Evolutionary conservation across 2,797 vertebrate species (phyloP).

Genomic region (Tympanoctomys barrerae): DNA sequence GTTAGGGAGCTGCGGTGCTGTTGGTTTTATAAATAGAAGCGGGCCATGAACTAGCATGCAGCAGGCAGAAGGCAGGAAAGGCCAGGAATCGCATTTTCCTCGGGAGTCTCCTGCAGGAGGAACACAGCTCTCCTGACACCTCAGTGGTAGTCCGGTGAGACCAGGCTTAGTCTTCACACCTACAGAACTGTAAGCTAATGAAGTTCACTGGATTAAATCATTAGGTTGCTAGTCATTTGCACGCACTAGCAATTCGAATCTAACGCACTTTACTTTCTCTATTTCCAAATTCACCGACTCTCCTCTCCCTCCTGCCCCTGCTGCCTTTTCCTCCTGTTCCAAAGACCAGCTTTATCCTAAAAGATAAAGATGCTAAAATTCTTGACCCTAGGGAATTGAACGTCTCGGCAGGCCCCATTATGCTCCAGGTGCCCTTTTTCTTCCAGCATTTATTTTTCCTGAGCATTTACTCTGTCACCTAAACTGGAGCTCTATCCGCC

Average conservation of each 20-base stretch:
- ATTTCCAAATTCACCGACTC: background rate
- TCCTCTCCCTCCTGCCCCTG: background rate
- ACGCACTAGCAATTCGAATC: conserved; percentile 4
- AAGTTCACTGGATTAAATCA: background rate
- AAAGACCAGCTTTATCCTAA: conserved; percentile 35
- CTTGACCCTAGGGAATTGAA: background rate
- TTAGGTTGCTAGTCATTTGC: background rate
- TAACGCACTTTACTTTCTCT: background rate
- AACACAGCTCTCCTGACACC: background rate
- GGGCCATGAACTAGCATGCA: background rate
- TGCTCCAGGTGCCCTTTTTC: background rate
- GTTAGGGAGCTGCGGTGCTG: background rate
- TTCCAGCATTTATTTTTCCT: background rate
- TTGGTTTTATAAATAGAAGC: background rate
- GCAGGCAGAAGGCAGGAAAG: background rate
- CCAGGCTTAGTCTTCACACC: conserved; percentile 19
- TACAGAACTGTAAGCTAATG: background rate
- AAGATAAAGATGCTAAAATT: conserved; percentile 19
- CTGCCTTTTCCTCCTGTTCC: background rate
- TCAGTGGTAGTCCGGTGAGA: background rate
- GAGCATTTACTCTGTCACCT: background rate
- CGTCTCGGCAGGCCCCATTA: background rate
- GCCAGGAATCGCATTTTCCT: background rate
- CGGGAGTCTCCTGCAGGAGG: background rate
- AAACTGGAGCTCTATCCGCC: conserved; percentile 4